Evolutionary conservation across 2,888 invertebrate species (phyloP), one percentile per base, ranked within the genome.

Genomic region (Byasa hedistus): DNA sequence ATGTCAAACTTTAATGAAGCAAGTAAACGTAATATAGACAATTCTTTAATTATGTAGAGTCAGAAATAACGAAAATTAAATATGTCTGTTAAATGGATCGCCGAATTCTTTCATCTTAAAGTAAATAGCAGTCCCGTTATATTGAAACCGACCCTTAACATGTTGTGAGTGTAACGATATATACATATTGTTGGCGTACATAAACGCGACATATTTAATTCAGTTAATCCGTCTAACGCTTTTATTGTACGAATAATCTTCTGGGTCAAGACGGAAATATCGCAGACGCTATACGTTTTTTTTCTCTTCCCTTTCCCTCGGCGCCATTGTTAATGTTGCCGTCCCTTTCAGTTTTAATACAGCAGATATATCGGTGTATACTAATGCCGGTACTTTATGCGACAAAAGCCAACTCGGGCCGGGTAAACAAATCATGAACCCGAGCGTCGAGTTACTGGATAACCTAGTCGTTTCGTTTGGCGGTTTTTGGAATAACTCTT

Each of bases 371-470:
- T 65, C 52, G 55, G 61, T 64, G 15, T 65, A 57, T 61, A 64
- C 57, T 67, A 64, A 68, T 61, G 65, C 66, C 66, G 65, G 66
- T 69, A 68, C 62, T 68, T 69, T 71, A 69, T 64, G 65, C 67
- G 69, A 69, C 69, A 66, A 69, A 71, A 73, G 69, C 71, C 57
- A 69, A 70, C 70, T 69, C 62, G 66, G 69, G 69, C 61, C 70
- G 64, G 68, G 69, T 75, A 77, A 79, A 80, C 77, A 80, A 74
- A 78, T 57, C 58, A 69, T 72, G 72, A 78, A 79, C 76, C 72
- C 73, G 51, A 64, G 77, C 73, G 73, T 79, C 77, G 72, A 74
- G 76, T 81, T 79, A 78, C 79, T 69, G 69, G 72, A 75, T 76
- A 76, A 70, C 71, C 70, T 64, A 57, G 70, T 65, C 65, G 64